Conservation (phyloP, 2,113 vertebrate genomes). For the Phycodurus eques region DNA sequence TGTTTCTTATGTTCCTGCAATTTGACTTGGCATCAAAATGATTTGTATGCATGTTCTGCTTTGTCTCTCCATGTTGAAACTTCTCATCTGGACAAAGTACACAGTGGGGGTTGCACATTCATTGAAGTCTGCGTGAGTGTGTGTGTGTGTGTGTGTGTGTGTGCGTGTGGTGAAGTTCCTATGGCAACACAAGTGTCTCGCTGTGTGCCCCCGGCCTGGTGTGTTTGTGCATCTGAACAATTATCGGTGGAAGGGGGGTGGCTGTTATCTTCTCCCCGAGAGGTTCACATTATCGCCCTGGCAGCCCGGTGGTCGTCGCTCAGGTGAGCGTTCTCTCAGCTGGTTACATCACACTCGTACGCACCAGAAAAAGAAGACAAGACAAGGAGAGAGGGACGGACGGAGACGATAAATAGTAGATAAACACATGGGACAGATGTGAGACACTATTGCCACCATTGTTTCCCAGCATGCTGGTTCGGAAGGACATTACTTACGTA, state of each 20-base stretch:
- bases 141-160: conserved; percentile 15
- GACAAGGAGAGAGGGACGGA: conserved; percentile 29
- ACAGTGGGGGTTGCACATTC: conserved; percentile 21
- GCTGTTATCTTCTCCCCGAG: conserved; percentile 47
- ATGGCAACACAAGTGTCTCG: conserved; percentile 54
- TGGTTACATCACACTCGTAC: conserved; percentile 26
- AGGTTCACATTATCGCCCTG: conserved; percentile 55
- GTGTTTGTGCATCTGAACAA: conserved; percentile 31
- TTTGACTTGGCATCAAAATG: background rate
- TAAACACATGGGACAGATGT: conserved; percentile 41
- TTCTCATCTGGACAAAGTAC: conserved; percentile 50
- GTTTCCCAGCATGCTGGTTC: conserved; percentile 40
- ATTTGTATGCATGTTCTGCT: conserved; percentile 9
- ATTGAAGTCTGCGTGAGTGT: conserved; percentile 25
- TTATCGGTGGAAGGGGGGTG: conserved; percentile 24
- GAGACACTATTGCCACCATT: conserved; percentile 21
- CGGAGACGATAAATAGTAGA: conserved; percentile 54
- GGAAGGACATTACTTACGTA: conserved; percentile 23
- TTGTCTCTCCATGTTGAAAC: conserved; percentile 35
- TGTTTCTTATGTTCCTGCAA: background rate
- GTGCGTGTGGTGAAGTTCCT: conserved; percentile 47
- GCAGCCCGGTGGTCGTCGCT: conserved; percentile 47
- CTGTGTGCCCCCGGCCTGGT: conserved; percentile 26
- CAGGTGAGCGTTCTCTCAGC: conserved; percentile 37
- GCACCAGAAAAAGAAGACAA: conserved; percentile 32